Evolutionary conservation across 2,797 vertebrate species (phyloP).

Genomic region (Alectoris magna): DNA sequence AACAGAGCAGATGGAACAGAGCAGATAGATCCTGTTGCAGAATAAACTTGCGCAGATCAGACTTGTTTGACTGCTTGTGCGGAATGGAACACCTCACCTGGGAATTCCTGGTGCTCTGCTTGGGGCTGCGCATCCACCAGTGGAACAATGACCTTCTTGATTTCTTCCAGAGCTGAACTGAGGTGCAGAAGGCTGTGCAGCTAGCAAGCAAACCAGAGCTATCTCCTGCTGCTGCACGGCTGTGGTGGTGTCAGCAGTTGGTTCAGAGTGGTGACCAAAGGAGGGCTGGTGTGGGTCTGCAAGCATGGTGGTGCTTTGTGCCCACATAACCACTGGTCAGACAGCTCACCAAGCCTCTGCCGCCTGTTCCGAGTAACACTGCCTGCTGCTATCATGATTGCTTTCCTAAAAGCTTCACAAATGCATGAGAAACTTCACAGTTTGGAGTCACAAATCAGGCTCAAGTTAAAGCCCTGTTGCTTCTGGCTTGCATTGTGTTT

Average conservation of each 20-base stretch:
- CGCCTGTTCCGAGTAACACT: neutral
- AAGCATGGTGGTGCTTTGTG: neutral
- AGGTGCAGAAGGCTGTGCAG: neutral
- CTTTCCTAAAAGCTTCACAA: neutral
- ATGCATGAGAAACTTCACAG: neutral
- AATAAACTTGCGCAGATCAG: neutral
- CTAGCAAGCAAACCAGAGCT: rapidly evolving
- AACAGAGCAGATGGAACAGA: neutral
- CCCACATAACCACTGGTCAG: neutral
- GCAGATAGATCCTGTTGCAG: neutral
- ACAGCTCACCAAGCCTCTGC: neutral
- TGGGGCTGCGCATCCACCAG: neutral
- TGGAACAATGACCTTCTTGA: neutral
- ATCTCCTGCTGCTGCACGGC: too few relatives aligned
- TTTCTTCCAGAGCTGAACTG: neutral
- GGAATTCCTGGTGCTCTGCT: rapidly evolving
- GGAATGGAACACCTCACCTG: neutral
- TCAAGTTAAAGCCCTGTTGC: neutral
- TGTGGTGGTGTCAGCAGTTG: neutral
- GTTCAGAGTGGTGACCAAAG: neutral
- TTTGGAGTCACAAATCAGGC: neutral
- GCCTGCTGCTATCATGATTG: neutral
- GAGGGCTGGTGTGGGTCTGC: neutral
- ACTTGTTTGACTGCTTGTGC: neutral
- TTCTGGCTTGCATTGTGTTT: neutral